Base-by-base conservation (phyloP, 2,113 vertebrate species). In the Leiothrix lutea region DNA sequence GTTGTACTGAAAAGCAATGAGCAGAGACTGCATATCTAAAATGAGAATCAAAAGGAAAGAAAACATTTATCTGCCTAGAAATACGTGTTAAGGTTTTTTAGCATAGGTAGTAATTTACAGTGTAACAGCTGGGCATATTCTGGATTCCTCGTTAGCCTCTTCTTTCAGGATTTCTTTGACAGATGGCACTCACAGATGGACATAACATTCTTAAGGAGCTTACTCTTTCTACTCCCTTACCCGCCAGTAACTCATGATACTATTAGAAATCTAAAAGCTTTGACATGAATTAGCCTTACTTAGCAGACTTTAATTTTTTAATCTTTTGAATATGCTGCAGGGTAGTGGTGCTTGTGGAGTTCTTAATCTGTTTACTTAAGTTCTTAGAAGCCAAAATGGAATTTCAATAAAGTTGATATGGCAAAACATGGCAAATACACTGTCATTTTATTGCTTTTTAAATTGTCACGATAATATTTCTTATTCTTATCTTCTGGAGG, bases 131-230 rank as follows among this genome's bases (percentile, higher is more conserved):
- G 96, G 86, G 74, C 92, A 88, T 96, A 86, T 88, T 95, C 91
- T 86, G 81, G 88, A 97, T 97, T 97, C 95, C 83, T 84, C 2
- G 31, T 91, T 92, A 96, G 94, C 88, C 60, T 67, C 81, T 71
- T 95, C 91, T 96, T 95, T 91, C 79, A 87, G 90, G 92, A 91
- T 97, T 81, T 96, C 91, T 95, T 90, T 94, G 96, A 92, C 98
- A 98, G 98, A 98, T 98, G 98, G 98, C 94, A 94, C 82, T 97
- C 97, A 95, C 98, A 99, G 98, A 98, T 99, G 98, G 98, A 97
- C 97, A 94, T 95, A 95, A 96, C 95, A 97, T 97, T 98, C 97
- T 98, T 98, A 98, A 97, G 97, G 79, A 97, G 98, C 98, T 98
- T 99, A 98, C 97, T 98, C 95, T 93, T 97, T 96, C 96, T 98